A percentile compares a stretch with the other conserved stretches of the same genome.
phyloP scores from a whole-genome alignment of 2,888 invertebrate genomes.

The Tuta absoluta region DNA sequence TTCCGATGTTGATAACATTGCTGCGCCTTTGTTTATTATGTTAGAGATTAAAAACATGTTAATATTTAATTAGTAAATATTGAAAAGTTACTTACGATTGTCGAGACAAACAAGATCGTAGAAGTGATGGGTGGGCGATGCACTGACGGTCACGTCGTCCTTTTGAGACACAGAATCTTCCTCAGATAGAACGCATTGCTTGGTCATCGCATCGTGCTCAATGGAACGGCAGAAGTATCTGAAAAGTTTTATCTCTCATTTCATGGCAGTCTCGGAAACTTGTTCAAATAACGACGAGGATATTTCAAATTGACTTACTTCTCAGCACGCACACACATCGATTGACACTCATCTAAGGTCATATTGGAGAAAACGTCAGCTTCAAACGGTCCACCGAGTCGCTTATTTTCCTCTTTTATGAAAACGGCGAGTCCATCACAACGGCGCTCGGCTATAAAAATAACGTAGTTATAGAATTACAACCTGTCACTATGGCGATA shows the following conservation, averaged over 20 bases:
- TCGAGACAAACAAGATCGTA: slow-evolving; percentile 94
- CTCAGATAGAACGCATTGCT: slow-evolving; percentile 93
- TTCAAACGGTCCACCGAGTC: slow-evolving; percentile 93
- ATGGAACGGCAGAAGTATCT: slow-evolving; percentile 93
- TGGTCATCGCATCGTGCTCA: slow-evolving; percentile 92
- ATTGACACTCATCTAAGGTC: slow-evolving; percentile 93
- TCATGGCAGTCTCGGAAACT: background rate
- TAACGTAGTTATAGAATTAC: slow-evolving; percentile 25
- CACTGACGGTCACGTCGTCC: slow-evolving; percentile 92
- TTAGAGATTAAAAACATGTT: slow-evolving; percentile 23
- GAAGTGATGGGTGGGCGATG: slow-evolving; percentile 92
- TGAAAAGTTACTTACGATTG: slow-evolving; percentile 86
- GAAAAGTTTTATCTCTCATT: slow-evolving; percentile 33
- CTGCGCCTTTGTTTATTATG: slow-evolving; percentile 18
- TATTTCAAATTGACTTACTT: slow-evolving; percentile 79
- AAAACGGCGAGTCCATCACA: slow-evolving; percentile 94
- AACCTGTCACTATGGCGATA: no score
- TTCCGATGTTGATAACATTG: background rate
- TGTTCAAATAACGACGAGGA: background rate
- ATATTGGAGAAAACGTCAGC: slow-evolving; percentile 93
- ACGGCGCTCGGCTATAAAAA: slow-evolving; percentile 86
- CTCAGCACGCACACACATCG: slow-evolving; percentile 92
- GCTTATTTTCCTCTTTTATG: slow-evolving; percentile 93
- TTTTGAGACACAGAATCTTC: slow-evolving; percentile 95
- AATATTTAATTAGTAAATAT: slow-evolving; percentile 21